These are phyloP conservation scores for cattle (Bos taurus) DNA, from an alignment of 2,113 vertebrate species.

Conservation along the genomic window ARS-UCD2.0 NC_037350.1:52061501-52062000, in stretches of 20 bases:
- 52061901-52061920: neutral
- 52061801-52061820: too few relatives aligned
- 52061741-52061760: too few relatives aligned
- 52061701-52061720: conserved; percentile 44
- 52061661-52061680: conserved; percentile 6
- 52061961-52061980: neutral
- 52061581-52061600: neutral
- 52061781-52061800: too few relatives aligned
- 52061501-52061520: neutral
- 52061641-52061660: conserved; percentile 12
- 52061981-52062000: neutral
- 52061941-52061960: neutral
- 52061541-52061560: neutral
- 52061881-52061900: neutral
- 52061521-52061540: too few relatives aligned
- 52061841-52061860: neutral
- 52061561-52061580: neutral
- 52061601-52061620: neutral
- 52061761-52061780: too few relatives aligned
- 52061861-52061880: neutral
- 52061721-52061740: conserved; percentile 36
- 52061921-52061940: neutral
- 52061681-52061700: conserved; percentile 45
- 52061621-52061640: conserved; percentile 76
- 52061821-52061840: neutral